Percentiles rank a stretch among this genome's conserved stretches.
Conservation (phyloP, 2,113 vertebrate genomes). For the Pelobates fuscus region DNA sequence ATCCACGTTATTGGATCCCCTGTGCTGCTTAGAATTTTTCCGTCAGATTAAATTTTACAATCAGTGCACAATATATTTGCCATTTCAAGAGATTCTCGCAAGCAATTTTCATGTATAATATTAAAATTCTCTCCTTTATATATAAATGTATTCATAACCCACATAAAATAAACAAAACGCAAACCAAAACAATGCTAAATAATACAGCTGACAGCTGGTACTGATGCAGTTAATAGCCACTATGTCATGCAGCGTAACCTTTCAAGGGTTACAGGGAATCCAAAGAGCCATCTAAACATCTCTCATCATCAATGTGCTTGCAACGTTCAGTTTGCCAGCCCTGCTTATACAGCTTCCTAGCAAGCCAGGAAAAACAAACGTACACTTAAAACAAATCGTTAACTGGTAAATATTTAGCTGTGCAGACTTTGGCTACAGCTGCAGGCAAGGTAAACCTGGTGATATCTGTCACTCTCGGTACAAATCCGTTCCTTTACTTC, state of each 20-base stretch:
- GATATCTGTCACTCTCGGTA: background rate
- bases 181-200: no score
- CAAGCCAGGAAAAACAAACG: background rate
- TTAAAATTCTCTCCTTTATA: no score
- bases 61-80: no score
- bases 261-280: no score
- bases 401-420: background rate
- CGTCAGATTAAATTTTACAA: no score
- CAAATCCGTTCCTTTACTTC: background rate
- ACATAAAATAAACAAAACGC: constrained; percentile 13
- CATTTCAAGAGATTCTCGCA: background rate
- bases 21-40: no score
- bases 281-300: background rate
- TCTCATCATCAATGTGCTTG: background rate
- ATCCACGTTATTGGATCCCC: background rate
- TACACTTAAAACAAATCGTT: background rate
- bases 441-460: background rate
- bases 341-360: background rate
- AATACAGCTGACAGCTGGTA: no score
- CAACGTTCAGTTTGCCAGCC: no score
- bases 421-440: background rate
- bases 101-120: background rate
- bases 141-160: no score
- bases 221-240: no score
- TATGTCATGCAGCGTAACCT: no score